Conservation (phyloP, 2,113 vertebrate species). For the Phrynosoma blainvillii region DNA sequence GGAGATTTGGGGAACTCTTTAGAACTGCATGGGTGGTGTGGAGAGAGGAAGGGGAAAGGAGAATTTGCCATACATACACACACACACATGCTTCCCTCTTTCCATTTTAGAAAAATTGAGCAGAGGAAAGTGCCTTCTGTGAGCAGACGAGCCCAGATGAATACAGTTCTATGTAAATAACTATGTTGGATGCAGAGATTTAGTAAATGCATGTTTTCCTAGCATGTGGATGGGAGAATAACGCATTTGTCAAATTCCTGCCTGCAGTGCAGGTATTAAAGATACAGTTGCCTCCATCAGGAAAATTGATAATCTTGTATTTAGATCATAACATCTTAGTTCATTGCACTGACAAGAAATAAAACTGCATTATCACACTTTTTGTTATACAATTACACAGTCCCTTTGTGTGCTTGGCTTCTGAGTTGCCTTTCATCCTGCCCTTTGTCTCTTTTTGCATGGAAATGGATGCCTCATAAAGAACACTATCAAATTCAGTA, state of each 20-base stretch:
- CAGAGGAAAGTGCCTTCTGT: not conserved
- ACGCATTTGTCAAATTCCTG: not conserved
- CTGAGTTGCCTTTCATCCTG: conserved; percentile 59
- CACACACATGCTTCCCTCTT: not conserved
- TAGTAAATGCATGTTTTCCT: not conserved
- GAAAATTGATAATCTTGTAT: conserved; percentile 27
- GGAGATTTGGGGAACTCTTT: not conserved
- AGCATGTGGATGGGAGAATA: not conserved
- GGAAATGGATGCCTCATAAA: conserved; percentile 77
- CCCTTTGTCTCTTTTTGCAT: conserved; percentile 69
- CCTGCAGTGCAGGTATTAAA: not conserved
- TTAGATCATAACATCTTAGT: conserved; percentile 34
- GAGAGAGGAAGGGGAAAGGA: not conserved
- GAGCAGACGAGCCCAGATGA: not conserved
- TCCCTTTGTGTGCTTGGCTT: conserved; percentile 41
- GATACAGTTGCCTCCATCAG: not conserved
- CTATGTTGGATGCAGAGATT: not conserved
- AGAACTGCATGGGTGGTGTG: not conserved
- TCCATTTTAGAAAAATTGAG: not conserved
- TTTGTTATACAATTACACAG: conserved; percentile 45
- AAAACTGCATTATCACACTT: conserved; percentile 37
- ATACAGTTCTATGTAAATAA: not conserved
- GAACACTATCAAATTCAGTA: conserved; percentile 74
- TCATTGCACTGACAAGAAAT: conserved; percentile 11
- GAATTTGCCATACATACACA: not conserved